phyloP scores from a whole-genome alignment of 2,113 vertebrate genomes.

The Bos indicus region DNA sequence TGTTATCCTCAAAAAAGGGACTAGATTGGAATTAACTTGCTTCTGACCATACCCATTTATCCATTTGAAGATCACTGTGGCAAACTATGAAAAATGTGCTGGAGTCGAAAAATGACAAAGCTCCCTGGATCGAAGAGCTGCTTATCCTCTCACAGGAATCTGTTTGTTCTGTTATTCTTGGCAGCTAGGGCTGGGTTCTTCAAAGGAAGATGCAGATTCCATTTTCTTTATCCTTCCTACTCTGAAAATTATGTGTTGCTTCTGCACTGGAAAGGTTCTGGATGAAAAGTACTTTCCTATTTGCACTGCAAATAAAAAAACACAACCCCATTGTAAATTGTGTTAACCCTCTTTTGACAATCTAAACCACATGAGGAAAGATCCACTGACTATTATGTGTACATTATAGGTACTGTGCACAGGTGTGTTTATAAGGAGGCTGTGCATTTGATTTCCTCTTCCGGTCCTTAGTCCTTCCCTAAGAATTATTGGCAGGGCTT shows the following conservation, averaged over 20 bases:
- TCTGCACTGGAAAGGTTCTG: conserved; percentile 1
- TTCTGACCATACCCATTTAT: conserved; percentile 79
- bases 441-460: neutral
- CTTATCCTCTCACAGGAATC: conserved; percentile 69
- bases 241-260: conserved; percentile 24
- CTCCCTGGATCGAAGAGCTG: conserved; percentile 71
- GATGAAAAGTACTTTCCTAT: conserved; percentile 40
- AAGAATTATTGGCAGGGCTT: neutral
- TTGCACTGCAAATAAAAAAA: conserved; percentile 40
- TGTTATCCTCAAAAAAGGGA: conserved; percentile 67
- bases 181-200: neutral
- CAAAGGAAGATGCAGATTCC: conserved; percentile 58
- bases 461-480: neutral
- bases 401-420: neutral
- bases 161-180: conserved; percentile 26
- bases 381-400: neutral
- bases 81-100: conserved; percentile 78
- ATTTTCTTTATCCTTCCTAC: conserved; percentile 34
- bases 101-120: conserved; percentile 69
- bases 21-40: conserved; percentile 77
- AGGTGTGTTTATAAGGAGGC: neutral
- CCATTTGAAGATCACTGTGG: conserved; percentile 76
- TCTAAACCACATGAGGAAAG: neutral
- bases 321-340: conserved; percentile 11
- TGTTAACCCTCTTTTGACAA: conserved; percentile 5